phyloP scores from a whole-genome alignment of 2,113 vertebrate species.

The Vanacampus margaritifer region DNA sequence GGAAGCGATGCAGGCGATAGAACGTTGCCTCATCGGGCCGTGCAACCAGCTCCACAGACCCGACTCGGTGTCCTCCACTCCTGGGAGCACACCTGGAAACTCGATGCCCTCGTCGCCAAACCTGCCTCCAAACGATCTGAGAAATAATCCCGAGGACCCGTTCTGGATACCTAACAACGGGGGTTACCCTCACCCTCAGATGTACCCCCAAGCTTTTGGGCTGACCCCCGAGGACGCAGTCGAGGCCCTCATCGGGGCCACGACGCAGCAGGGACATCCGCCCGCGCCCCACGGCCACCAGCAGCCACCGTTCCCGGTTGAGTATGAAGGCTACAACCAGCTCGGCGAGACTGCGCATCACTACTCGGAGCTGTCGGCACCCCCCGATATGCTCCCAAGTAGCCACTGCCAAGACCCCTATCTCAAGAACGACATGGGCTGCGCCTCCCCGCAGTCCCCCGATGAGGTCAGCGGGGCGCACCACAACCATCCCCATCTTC shows the following conservation, averaged over 20 bases:
- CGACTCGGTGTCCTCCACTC: conserved; percentile 94
- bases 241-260: conserved; percentile 90
- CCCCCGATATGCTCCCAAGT: conserved; percentile 72
- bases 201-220: conserved; percentile 89
- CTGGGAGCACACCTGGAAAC: conserved; percentile 95
- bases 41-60: conserved; percentile 90
- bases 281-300: conserved; percentile 81
- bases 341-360: conserved; percentile 68
- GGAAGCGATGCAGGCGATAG: conserved; percentile 85
- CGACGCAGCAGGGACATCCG: conserved; percentile 73
- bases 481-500: conserved; percentile 76
- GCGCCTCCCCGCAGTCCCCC: conserved; percentile 74
- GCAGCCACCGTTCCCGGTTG: conserved; percentile 78
- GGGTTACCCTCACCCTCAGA: conserved; percentile 86
- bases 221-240: conserved; percentile 95
- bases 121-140: conserved; percentile 88
- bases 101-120: conserved; percentile 94
- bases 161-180: conserved; percentile 93
- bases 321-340: conserved; percentile 70
- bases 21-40: conserved; percentile 86
- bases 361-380: conserved; percentile 61
- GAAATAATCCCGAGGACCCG: conserved; percentile 87
- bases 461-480: conserved; percentile 69
- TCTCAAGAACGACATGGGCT: conserved; percentile 74
- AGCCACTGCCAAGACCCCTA: conserved; percentile 73